A percentile compares a stretch with the other conserved stretches of the same genome.
Conservation (phyloP, 2,113 vertebrate species). For the Mormoops blainvillei region DNA sequence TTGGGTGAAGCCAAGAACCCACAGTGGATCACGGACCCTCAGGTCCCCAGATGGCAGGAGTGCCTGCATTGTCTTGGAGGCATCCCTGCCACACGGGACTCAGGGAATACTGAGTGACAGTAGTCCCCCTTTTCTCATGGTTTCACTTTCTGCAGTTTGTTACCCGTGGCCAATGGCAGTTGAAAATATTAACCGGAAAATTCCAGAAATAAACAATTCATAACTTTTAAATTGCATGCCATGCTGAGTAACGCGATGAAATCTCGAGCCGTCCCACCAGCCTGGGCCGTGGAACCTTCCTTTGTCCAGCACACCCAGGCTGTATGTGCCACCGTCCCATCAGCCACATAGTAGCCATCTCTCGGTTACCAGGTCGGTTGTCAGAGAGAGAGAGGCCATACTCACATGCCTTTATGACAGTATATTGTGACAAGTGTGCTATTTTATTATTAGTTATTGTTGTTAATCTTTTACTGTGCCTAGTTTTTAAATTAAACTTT, state of each 20-base stretch:
- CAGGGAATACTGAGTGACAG: background rate
- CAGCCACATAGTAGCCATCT: background rate
- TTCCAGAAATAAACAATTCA: background rate
- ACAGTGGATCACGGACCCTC: background rate
- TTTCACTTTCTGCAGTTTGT: too few species aligned
- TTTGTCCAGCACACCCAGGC: background rate
- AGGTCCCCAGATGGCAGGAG: background rate
- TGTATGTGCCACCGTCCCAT: background rate
- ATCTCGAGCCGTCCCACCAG: accelerated
- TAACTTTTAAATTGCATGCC: background rate
- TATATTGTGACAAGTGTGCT: accelerated
- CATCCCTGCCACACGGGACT: background rate
- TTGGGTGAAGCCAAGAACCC: background rate
- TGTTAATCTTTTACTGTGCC: background rate
- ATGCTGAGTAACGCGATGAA: background rate
- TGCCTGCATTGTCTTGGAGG: background rate
- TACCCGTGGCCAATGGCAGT: background rate
- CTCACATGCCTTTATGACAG: background rate
- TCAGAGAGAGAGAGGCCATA: background rate
- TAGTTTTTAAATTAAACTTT: too few species aligned
- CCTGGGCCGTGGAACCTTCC: background rate
- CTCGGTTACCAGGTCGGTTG: background rate
- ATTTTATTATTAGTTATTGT: background rate
- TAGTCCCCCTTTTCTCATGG: background rate
- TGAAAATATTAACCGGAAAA: background rate